Evolutionary conservation across 1,140 invertebrate genomes (phyloP).

Genomic region (Scaptomyza montana): DNA sequence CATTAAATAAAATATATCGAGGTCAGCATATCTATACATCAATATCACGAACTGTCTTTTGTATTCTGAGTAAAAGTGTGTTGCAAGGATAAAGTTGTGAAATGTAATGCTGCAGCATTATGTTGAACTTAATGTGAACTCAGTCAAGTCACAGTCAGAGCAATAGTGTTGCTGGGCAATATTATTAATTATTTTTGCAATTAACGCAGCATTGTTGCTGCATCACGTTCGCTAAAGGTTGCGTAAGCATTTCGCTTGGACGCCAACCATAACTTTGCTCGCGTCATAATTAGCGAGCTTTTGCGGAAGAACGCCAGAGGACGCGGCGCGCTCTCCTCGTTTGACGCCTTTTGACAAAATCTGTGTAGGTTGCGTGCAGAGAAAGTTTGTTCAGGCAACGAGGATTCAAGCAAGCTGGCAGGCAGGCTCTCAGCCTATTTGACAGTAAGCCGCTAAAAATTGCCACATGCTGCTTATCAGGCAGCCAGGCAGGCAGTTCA

Average conservation of each 20-base stretch:
- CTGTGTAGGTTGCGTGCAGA: constrained; percentile 33
- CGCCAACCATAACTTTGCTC: constrained; percentile 48
- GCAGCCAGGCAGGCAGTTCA: constrained; percentile 58
- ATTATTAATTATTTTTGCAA: constrained; percentile 82
- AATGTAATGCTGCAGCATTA: constrained; percentile 1
- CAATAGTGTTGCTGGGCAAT: constrained; percentile 56
- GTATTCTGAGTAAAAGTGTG: constrained; percentile 2
- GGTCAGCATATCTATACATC: neutral
- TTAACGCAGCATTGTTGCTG: constrained; percentile 79
- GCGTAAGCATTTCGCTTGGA: constrained; percentile 56
- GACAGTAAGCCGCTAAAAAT: constrained; percentile 55
- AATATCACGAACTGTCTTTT: neutral
- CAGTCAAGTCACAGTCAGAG: constrained; percentile 11
- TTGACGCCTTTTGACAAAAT: constrained; percentile 49
- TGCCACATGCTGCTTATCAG: constrained; percentile 62
- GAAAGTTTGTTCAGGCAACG: constrained; percentile 9
- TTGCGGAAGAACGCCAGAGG: constrained; percentile 34
- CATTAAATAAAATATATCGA: neutral
- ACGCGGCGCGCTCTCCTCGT: constrained; percentile 36
- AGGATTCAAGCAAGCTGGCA: neutral
- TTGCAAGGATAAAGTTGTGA: neutral
- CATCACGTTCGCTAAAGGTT: constrained; percentile 67
- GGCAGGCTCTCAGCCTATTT: constrained; percentile 6
- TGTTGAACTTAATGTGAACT: neutral
- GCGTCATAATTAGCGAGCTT: constrained; percentile 75